A percentile compares a stretch with the other conserved stretches of the same genome.
These are phyloP conservation scores for Coleophora flavipennella DNA, from an alignment of 2,888 invertebrate species.

Conservation along the genomic window DNA sequence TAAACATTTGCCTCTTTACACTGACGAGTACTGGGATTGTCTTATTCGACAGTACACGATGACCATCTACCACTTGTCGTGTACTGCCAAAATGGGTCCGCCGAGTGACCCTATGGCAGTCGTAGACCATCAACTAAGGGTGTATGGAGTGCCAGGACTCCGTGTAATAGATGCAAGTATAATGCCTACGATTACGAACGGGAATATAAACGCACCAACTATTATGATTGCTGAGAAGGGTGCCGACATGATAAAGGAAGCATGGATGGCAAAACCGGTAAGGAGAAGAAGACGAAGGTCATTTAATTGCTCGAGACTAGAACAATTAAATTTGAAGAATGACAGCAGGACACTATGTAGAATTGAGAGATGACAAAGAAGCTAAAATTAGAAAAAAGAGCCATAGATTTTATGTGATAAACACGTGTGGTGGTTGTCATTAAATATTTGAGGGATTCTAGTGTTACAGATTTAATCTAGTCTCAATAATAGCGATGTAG, in stretches of 20 bases:
- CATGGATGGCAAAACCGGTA: constrained; percentile 68
- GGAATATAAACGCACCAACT: constrained; percentile 89
- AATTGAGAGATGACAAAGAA: constrained; percentile 39
- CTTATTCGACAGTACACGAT: constrained; percentile 87
- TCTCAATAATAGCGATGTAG: constrained; percentile 16
- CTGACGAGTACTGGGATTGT: constrained; percentile 92
- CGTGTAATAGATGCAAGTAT: constrained; percentile 90
- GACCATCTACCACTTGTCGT: constrained; percentile 90
- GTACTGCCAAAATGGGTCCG: constrained; percentile 90
- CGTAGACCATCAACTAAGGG: constrained; percentile 82
- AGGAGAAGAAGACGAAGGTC: constrained; percentile 35
- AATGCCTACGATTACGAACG: constrained; percentile 90
- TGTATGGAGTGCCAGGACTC: constrained; percentile 83
- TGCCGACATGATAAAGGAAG: constrained; percentile 83
- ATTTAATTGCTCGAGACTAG: constrained; percentile 30
- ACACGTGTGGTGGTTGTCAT: too few species aligned
- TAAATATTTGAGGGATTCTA: too few species aligned
- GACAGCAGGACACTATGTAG: constrained; percentile 27
- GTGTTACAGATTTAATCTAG: constrained; percentile 1
- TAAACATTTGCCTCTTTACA: constrained; percentile 81
- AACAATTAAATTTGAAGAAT: constrained; percentile 26
- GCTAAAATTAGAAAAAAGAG: constrained; percentile 1
- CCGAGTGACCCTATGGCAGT: constrained; percentile 83
- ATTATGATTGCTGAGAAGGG: constrained; percentile 93
- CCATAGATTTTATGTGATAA: background rate